A percentile compares a stretch with the other conserved stretches of the same genome.
phyloP scores from a whole-genome alignment of 2,113 vertebrate species.

The Sceloporus tristichus region DNA sequence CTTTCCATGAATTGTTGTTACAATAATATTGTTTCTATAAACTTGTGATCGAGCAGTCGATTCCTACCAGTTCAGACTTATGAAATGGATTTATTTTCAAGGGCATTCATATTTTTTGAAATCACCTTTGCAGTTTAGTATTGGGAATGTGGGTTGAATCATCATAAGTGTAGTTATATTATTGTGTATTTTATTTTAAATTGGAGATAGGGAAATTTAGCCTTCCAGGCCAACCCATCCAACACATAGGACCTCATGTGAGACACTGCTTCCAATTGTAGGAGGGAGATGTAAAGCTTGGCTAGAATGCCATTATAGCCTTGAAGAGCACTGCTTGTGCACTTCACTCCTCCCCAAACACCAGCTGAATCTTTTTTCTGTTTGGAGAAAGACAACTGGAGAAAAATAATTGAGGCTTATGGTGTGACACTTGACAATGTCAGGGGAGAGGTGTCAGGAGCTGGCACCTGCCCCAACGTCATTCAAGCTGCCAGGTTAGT shows the following conservation, averaged over 20 bases:
- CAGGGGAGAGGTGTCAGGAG: too few species aligned
- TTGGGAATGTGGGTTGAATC: slow-evolving; percentile 36
- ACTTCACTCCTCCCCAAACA: neutral
- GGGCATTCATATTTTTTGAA: slow-evolving; percentile 52
- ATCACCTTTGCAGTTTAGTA: slow-evolving; percentile 55
- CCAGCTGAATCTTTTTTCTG: neutral
- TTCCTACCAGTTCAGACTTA: slow-evolving; percentile 77
- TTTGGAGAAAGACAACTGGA: neutral
- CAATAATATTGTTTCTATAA: slow-evolving; percentile 91
- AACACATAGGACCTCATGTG: neutral
- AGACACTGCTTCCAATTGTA: neutral
- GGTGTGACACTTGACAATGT: too few species aligned
- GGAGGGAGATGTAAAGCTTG: neutral
- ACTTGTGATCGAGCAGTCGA: slow-evolving; percentile 85
- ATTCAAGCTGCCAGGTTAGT: too few species aligned
- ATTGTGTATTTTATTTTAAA: too few species aligned
- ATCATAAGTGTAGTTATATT: too few species aligned
- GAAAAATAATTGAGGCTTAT: too few species aligned
- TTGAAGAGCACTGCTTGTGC: too few species aligned
- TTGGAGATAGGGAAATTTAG: neutral
- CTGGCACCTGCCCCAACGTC: too few species aligned
- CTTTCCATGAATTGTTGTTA: slow-evolving; percentile 93
- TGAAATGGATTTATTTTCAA: slow-evolving; percentile 75
- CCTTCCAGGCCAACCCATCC: too few species aligned
- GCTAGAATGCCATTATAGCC: neutral